These are phyloP conservation scores for Drosophila ficusphila DNA, from an alignment of 1,140 invertebrate species.

Conservation along the genomic window DNA sequence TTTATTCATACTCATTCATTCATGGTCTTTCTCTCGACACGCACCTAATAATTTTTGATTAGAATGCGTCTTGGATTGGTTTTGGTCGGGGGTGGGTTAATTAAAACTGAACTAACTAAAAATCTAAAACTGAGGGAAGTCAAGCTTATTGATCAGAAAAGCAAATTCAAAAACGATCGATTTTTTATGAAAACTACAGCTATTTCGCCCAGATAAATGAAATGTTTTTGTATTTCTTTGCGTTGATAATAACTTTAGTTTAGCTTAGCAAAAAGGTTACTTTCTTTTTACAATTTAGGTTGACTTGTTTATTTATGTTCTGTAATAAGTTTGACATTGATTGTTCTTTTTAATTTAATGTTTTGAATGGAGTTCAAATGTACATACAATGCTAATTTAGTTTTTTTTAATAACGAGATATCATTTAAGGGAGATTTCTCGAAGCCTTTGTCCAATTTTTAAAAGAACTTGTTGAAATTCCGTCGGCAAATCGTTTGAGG, in stretches of 20 bases:
- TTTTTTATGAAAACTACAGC: not conserved
- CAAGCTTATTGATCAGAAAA: not conserved
- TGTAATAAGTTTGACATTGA: too few species aligned
- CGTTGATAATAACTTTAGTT: too few species aligned
- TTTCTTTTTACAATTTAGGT: not conserved
- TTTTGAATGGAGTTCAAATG: too few species aligned
- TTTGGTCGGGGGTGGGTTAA: constrained; percentile 47
- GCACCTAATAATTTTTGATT: constrained; percentile 77
- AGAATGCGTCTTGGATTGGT: constrained; percentile 20
- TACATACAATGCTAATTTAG: too few species aligned
- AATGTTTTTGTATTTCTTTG: too few species aligned
- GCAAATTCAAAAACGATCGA: too few species aligned
- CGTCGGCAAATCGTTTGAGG: constrained; percentile 24
- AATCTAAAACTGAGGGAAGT: not conserved
- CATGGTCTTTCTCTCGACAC: constrained; percentile 61
- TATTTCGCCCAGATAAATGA: too few species aligned
- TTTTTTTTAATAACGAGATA: too few species aligned
- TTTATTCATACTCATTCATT: constrained; percentile 74
- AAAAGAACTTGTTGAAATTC: not conserved
- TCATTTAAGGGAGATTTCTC: too few species aligned
- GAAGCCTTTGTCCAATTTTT: not conserved
- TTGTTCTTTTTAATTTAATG: not conserved
- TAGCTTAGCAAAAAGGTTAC: too few species aligned
- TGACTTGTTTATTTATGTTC: not conserved
- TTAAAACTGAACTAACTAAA: constrained; percentile 42